phyloP scores from a whole-genome alignment of 1,140 invertebrate species.

The Littorina saxatilis region DNA sequence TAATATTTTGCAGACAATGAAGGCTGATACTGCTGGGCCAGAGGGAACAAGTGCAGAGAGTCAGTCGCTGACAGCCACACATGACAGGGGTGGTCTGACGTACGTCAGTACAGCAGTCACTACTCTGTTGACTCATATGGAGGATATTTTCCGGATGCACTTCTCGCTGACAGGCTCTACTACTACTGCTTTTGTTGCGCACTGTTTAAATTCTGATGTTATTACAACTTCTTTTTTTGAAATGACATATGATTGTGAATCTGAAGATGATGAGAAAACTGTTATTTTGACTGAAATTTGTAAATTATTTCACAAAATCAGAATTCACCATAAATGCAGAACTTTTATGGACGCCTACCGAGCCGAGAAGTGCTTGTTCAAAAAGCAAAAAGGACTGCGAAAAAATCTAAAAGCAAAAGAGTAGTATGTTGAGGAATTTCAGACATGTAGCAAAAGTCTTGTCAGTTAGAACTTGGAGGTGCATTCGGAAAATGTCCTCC shows the following conservation, averaged over 20 bases:
- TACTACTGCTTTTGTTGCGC: background rate
- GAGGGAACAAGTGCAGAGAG: background rate
- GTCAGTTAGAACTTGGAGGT: background rate
- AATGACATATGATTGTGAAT: background rate
- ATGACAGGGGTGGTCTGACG: background rate
- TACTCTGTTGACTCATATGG: background rate
- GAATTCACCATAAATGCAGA: background rate
- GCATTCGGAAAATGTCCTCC: background rate
- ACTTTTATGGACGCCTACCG: background rate
- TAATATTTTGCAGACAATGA: background rate
- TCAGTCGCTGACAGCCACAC: background rate
- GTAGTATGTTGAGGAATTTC: too few relatives aligned
- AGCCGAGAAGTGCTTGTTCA: background rate
- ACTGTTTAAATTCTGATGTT: background rate
- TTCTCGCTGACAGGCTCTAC: background rate
- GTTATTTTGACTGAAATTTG: background rate
- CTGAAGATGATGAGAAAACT: background rate
- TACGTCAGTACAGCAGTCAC: background rate
- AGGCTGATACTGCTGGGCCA: background rate
- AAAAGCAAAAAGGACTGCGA: background rate
- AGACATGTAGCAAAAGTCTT: background rate
- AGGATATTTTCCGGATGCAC: background rate
- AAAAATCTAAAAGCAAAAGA: background rate
- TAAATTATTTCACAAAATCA: background rate
- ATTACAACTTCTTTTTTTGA: background rate